Evolutionary conservation across 2,888 invertebrate genomes (phyloP).

Genomic region (Erebia palarica): DNA sequence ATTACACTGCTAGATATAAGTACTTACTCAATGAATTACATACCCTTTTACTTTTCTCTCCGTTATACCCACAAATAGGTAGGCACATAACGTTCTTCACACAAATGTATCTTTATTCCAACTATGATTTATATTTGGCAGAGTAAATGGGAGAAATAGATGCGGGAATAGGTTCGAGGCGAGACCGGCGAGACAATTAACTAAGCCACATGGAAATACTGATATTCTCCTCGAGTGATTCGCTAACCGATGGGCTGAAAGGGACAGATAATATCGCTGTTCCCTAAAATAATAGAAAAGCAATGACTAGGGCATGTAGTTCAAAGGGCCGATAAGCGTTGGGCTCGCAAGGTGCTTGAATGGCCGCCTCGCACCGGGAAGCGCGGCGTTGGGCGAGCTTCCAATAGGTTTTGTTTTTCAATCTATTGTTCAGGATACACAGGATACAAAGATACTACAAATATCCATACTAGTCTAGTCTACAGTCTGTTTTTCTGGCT

Average conservation of each 20-base stretch:
- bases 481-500: neutral
- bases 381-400: too few species aligned
- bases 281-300: too few species aligned
- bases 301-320: too few species aligned
- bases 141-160: slow-evolving; percentile 34
- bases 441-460: too few species aligned
- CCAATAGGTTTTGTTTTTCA: too few species aligned
- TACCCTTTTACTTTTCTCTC: slow-evolving; percentile 20
- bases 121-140: slow-evolving; percentile 37
- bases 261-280: too few species aligned
- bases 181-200: slow-evolving; percentile 2
- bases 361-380: too few species aligned
- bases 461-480: too few species aligned
- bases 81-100: slow-evolving; percentile 24
- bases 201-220: slow-evolving; percentile 36
- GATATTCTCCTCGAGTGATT: slow-evolving; percentile 39
- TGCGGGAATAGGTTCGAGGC: slow-evolving; percentile 23
- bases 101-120: slow-evolving; percentile 31
- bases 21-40: slow-evolving; percentile 4
- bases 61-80: slow-evolving; percentile 18
- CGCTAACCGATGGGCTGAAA: slow-evolving; percentile 15
- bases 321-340: too few species aligned
- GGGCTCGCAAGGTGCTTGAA: too few species aligned
- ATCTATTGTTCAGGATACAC: too few species aligned
- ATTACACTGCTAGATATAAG: slow-evolving; percentile 7